A percentile compares a stretch with the other conserved stretches of the same genome.
Conservation (phyloP, 1,140 invertebrate genomes). For the Ctenoplectra terminalis region DNA sequence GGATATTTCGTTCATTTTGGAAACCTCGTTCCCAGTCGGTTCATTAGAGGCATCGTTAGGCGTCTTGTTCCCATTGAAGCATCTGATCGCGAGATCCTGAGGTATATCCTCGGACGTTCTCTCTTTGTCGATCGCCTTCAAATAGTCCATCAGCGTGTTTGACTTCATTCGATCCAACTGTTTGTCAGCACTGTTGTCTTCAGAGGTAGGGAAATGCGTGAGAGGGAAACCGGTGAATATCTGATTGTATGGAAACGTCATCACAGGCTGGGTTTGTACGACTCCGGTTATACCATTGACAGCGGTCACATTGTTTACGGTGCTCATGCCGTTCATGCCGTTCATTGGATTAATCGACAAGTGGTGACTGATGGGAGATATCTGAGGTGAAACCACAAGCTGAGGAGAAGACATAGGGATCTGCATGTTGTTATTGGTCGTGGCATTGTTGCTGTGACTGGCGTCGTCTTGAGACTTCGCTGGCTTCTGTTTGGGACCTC, state of each 20-base stretch:
- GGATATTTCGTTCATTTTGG: neutral
- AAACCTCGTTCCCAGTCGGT: no score
- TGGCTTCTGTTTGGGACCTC: slow-evolving; percentile 91
- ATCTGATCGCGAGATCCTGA: neutral
- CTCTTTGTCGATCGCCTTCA: slow-evolving; percentile 13
- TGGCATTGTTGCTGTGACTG: slow-evolving; percentile 49
- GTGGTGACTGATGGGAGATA: neutral
- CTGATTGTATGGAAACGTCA: slow-evolving; percentile 60
- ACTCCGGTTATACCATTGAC: neutral
- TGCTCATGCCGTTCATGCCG: neutral
- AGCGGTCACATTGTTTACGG: neutral
- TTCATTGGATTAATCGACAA: slow-evolving; percentile 13
- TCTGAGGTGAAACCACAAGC: neutral
- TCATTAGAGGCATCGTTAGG: no score
- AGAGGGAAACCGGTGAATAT: slow-evolving; percentile 56
- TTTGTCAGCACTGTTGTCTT: slow-evolving; percentile 35
- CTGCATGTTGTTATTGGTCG: slow-evolving; percentile 24
- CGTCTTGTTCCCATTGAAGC: neutral
- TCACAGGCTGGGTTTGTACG: neutral
- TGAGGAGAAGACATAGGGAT: neutral
- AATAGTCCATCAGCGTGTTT: slow-evolving; percentile 53
- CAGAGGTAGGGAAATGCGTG: neutral
- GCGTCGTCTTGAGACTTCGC: slow-evolving; percentile 48
- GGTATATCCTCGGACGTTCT: neutral
- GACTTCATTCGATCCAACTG: slow-evolving; percentile 53